Evolutionary conservation across 2,797 vertebrate genomes (phyloP).

Genomic region (Lepilemur ruficaudatus): DNA sequence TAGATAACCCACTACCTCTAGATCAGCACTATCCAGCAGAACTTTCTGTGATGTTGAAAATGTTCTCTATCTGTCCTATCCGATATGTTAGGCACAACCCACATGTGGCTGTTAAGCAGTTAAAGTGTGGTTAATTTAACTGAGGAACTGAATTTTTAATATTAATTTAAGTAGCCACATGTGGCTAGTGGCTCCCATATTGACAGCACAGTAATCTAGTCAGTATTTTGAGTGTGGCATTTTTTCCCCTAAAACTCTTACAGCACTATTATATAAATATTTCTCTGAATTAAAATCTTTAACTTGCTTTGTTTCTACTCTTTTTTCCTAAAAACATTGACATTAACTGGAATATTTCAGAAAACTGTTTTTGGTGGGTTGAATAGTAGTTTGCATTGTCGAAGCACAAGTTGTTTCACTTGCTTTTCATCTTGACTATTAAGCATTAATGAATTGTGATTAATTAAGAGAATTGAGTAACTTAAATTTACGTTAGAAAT

Average conservation of each 20-base stretch:
- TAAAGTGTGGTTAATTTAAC: not conserved
- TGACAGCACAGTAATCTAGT: not conserved
- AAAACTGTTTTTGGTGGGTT: slow-evolving; percentile 20
- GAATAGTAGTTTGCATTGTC: slow-evolving; percentile 41
- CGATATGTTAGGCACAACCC: not conserved
- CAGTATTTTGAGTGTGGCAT: not conserved
- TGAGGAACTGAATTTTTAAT: slow-evolving; percentile 14
- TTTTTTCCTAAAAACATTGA: slow-evolving; percentile 29
- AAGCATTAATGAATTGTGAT: slow-evolving; percentile 15
- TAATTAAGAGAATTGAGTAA: slow-evolving; percentile 32
- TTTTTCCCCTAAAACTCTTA: not conserved
- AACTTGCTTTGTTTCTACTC: slow-evolving; percentile 3
- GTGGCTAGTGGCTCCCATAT: not conserved
- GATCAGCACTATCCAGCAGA: not conserved
- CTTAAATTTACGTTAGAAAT: slow-evolving; percentile 45
- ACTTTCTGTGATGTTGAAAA: slow-evolving; percentile 26
- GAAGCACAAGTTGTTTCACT: slow-evolving; percentile 38
- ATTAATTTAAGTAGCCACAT: slow-evolving; percentile 18
- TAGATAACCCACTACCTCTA: slow-evolving; percentile 18
- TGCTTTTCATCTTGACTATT: slow-evolving; percentile 36
- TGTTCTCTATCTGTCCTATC: not conserved
- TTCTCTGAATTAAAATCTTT: not conserved
- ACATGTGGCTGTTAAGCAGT: not conserved
- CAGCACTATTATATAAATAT: not conserved
- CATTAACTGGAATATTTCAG: slow-evolving; percentile 11